Evolutionary conservation across 2,888 invertebrate genomes (phyloP).

Genomic region (Thyatira batis): DNA sequence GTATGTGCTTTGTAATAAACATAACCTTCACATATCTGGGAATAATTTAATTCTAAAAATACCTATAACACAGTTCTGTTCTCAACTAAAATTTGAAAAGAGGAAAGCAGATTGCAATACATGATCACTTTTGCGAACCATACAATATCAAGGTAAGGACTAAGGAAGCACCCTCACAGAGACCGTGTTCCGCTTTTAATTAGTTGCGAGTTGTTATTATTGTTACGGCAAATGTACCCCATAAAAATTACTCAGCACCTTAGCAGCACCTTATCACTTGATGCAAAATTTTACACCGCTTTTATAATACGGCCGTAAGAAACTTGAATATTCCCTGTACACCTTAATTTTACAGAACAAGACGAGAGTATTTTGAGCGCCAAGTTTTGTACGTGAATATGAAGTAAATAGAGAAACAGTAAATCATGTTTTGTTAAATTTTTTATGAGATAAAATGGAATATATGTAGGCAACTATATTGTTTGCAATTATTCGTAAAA

Average conservation of each 20-base stretch:
- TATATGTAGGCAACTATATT: no score
- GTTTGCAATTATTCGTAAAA: no score
- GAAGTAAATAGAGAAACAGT: not conserved
- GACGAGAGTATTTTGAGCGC: slow-evolving; percentile 8
- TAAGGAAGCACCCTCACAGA: slow-evolving; percentile 42
- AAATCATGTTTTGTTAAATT: not conserved
- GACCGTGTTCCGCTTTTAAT: slow-evolving; percentile 71
- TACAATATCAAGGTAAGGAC: slow-evolving; percentile 66
- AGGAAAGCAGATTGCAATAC: not conserved
- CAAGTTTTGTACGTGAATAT: not conserved
- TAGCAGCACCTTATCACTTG: slow-evolving; percentile 60
- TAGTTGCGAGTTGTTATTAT: slow-evolving; percentile 78
- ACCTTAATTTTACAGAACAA: slow-evolving; percentile 14
- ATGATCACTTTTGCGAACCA: slow-evolving; percentile 38
- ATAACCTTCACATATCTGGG: no score
- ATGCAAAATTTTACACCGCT: slow-evolving; percentile 40
- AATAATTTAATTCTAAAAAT: no score
- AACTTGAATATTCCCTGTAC: slow-evolving; percentile 16
- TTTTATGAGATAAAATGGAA: no score
- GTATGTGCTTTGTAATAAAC: no score
- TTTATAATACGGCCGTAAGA: slow-evolving; percentile 18
- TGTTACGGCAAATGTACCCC: slow-evolving; percentile 65
- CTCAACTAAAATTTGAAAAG: not conserved
- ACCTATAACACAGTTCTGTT: no score
- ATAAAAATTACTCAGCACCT: slow-evolving; percentile 68